phyloP scores from a whole-genome alignment of 1,140 invertebrate species.

The Saccostrea cuccullata region DNA sequence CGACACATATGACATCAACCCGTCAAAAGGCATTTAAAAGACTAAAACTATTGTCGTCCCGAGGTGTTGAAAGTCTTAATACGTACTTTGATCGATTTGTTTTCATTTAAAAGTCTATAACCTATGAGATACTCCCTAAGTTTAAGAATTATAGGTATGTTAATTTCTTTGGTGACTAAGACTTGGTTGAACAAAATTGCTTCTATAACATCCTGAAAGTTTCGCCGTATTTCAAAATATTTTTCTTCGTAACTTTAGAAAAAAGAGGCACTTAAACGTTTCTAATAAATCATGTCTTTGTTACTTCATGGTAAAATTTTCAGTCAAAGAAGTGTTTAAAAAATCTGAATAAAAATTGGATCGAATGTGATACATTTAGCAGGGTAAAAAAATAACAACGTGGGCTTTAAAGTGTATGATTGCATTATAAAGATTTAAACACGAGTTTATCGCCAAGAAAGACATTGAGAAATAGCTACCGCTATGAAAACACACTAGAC shows the following conservation, averaged over 20 bases:
- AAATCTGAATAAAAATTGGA: not conserved
- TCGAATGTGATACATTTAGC: conserved; percentile 2
- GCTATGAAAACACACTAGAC: not conserved
- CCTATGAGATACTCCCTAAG: not conserved
- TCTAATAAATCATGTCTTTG: not conserved
- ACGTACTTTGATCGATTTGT: not conserved
- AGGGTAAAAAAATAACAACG: not conserved
- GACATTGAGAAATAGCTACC: not conserved
- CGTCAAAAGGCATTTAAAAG: not conserved
- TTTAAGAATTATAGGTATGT: not conserved
- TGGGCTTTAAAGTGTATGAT: not conserved
- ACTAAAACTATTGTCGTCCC: too few species aligned
- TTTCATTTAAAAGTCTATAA: not conserved
- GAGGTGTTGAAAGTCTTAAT: not conserved
- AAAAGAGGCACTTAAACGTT: not conserved
- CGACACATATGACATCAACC: not conserved
- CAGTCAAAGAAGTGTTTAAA: not conserved
- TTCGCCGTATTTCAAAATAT: not conserved
- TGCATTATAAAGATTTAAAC: not conserved
- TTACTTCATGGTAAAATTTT: not conserved
- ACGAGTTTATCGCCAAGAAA: not conserved
- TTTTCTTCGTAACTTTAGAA: not conserved
- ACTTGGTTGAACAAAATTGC: not conserved
- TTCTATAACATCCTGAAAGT: not conserved
- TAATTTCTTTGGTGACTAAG: not conserved